Conservation (phyloP, 1,140 invertebrate genomes). For the roundworm (Caenorhabditis elegans) region WBcel235 BX284605.5:2276001-2276500, state of each 20-base stretch:
- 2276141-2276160: neutral
- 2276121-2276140: neutral
- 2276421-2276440: neutral
- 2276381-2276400: neutral
- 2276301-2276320: neutral
- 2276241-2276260: neutral
- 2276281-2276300: neutral
- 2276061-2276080: no score
- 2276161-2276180: neutral
- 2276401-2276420: neutral
- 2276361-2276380: neutral
- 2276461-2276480: neutral
- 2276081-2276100: no score
- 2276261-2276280: neutral
- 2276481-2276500: no score
- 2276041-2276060: no score
- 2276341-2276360: neutral
- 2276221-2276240: neutral
- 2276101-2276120: neutral
- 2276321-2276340: neutral
- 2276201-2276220: slow-evolving; percentile 1
- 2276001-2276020: no score
- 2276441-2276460: neutral
- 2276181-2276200: neutral
- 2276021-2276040: no score